A percentile compares a stretch with the other conserved stretches of the same genome.
Conservation (phyloP, 1,140 invertebrate genomes). For the Andrena cerasifolii region DNA sequence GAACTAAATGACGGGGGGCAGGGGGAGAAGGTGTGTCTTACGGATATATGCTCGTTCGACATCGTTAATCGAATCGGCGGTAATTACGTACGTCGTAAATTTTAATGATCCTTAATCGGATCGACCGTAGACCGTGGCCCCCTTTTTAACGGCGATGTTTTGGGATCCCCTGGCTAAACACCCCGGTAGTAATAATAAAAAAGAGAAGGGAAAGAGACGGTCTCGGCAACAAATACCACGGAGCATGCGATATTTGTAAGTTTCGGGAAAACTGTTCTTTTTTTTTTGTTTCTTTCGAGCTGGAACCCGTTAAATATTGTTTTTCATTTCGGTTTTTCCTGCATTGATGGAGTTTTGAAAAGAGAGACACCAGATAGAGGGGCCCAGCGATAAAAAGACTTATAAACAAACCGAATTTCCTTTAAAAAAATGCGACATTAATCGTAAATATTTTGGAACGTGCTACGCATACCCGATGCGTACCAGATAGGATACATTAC, state of each 20-base stretch:
- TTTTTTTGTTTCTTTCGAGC: too few relatives aligned
- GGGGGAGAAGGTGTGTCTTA: conserved; percentile 47
- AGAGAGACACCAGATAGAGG: too few relatives aligned
- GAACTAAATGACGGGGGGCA: conserved; percentile 62
- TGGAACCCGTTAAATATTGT: too few relatives aligned
- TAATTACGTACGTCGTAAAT: conserved; percentile 69
- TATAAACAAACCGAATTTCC: too few relatives aligned
- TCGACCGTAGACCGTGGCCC: conserved; percentile 21
- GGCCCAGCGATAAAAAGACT: too few relatives aligned
- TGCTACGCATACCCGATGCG: too few relatives aligned
- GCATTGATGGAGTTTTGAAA: too few relatives aligned
- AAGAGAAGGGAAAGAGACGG: not conserved
- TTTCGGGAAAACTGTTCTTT: too few relatives aligned
- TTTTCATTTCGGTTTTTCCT: too few relatives aligned
- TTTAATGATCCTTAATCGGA: conserved; percentile 68
- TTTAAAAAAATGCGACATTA: too few relatives aligned
- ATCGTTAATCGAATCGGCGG: conserved; percentile 66
- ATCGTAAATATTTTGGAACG: too few relatives aligned
- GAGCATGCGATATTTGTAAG: not conserved
- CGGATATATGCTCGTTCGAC: conserved; percentile 53
- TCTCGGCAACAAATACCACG: not conserved
- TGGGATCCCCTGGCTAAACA: conserved; percentile 45
- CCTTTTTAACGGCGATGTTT: conserved; percentile 30
- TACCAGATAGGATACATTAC: too few relatives aligned
- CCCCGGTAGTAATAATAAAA: not conserved